Evolutionary conservation across 1,140 invertebrate genomes (phyloP).

Genomic region (Lordiphosa collinella): DNA sequence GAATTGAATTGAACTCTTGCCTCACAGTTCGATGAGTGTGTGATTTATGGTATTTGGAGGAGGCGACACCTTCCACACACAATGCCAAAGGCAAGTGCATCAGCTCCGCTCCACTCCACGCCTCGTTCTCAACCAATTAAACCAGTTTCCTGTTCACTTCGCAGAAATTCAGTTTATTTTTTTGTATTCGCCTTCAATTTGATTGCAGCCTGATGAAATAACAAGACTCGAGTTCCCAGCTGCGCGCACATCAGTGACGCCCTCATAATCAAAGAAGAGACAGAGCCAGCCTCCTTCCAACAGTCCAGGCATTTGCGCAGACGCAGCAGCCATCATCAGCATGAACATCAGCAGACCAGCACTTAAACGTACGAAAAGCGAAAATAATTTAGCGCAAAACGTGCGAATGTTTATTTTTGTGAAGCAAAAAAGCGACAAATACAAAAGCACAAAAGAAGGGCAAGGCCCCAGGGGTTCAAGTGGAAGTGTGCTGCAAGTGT

Average conservation of each 20-base stretch:
- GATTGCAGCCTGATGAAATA: conserved; percentile 58
- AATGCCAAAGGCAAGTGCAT: conserved; percentile 37
- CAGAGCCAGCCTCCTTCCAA: conserved; percentile 1
- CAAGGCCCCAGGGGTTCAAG: conserved; percentile 1
- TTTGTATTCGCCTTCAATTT: conserved; percentile 17
- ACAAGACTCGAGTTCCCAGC: conserved; percentile 31
- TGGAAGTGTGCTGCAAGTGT: not conserved
- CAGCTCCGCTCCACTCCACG: conserved; percentile 9
- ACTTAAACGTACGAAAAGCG: conserved; percentile 35
- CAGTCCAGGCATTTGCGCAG: conserved; percentile 32
- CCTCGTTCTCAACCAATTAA: conserved; percentile 62
- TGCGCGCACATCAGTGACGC: conserved; percentile 43
- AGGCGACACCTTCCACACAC: conserved; percentile 25
- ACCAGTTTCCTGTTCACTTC: conserved; percentile 60
- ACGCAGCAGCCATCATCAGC: conserved; percentile 21
- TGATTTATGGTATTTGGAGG: conserved; percentile 37
- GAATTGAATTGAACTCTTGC: conserved; percentile 61
- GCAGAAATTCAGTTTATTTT: conserved; percentile 19
- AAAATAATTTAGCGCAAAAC: conserved; percentile 55
- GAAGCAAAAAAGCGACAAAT: conserved; percentile 14
- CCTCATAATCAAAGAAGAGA: conserved; percentile 54
- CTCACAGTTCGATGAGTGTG: conserved; percentile 62
- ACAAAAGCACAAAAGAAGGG: conserved; percentile 11
- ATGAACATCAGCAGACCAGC: conserved; percentile 18
- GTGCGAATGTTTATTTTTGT: conserved; percentile 55